Base-by-base conservation (phyloP, 30 jellyfish, hydroid and myxozoan species). In the Turritopsis rubra region DNA sequence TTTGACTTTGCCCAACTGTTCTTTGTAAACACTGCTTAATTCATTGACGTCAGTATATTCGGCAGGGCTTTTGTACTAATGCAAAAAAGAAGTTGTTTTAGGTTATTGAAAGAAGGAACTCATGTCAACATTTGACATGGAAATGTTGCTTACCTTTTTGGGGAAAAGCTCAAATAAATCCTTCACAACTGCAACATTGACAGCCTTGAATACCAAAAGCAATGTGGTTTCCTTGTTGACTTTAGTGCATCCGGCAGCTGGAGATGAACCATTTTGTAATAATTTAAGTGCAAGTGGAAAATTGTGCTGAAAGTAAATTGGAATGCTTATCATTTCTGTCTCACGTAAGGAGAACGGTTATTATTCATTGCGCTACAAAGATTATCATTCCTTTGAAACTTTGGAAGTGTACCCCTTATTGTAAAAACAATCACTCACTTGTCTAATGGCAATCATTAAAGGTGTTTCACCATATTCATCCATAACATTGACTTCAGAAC, bases 401-500 rank as follows among this genome's bases (percentile, higher is more conserved):
- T 5, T 3, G 9, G 5, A 3, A 3, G 60, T 68, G 19, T n/a
- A 9, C 9, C 9, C 1, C 28, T 68, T 9, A 74, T 16, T 74
- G 17, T 29, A 26, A 74, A 74, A 23, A 74, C 53, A 22, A 25
- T 28, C 16, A 52, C 80, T 21, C 65, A 87, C 95, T 29, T 75
- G 52, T 0, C 31, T 23, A 21, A 88, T 23, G 20, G 86, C 66
- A 18, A 71, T 29, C 90, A 82, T 88, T 20, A 88, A 41, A 4
- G 86, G 87, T 17, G 91, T 88, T 18, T 8, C 74, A 1, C 88
- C 90, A 21, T 81, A 52, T 75, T 71, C 52, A 27, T 73, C 54
- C n/a, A 74, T 20, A 8, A 65, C 88, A 78, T 82, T 28, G 52
- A 88, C 68, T 28, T 88, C 68, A 75, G 88, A 90, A 8, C 96